Evolutionary conservation across 2,797 vertebrate species (phyloP), one percentile per base, ranked within the genome.

Genomic region (Periophthalmus magnuspinnatus): DNA sequence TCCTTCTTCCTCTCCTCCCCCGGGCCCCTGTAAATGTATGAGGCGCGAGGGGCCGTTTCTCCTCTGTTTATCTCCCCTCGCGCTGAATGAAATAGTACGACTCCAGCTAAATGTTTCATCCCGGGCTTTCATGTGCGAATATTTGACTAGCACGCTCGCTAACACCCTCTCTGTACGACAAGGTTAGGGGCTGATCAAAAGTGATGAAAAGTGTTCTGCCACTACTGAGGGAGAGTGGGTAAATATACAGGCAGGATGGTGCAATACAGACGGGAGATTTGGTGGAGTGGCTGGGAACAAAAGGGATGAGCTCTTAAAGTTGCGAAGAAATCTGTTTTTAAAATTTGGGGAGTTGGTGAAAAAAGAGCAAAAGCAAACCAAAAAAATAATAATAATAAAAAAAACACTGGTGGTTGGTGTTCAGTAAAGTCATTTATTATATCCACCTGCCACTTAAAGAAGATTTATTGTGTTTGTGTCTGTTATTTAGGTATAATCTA

Each of bases 101-200:
- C 76, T 79, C 84, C 67, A 76, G 75, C 82, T 84, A 69, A 86
- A 85, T 82, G 68, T 86, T 84, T 83, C 82, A 82, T 87, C 62
- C 60, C 70, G 47, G 47, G 83, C 84, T 89, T 83, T 86, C 77
- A 72, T 84, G 75, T 63, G 64, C 68, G 82, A 60, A 84, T 83
- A 86, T 86, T 71, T 59, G 77, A 81, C 82, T 77, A 56, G 64
- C 87, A 70, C 78, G 72, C 74, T 78, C 69, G 76, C 70, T 50
- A 80, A 55, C 69, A 66, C 69, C 77, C 72, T 84, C 77, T 68
- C 68, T 80, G 70, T 75, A 66, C 67, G 38, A 77, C 60, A 61
- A 55, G 54, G 16, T 7, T 41, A 48, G 21, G 47, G 8, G 47
- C 68, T 77, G 71, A 83, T 84, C 77, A 81, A 71, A 86, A 77